A percentile compares a stretch with the other conserved stretches of the same genome.
These are phyloP conservation scores for Platyscapa corneri DNA, from an alignment of 1,140 invertebrate species.

Conservation along the genomic window DNA sequence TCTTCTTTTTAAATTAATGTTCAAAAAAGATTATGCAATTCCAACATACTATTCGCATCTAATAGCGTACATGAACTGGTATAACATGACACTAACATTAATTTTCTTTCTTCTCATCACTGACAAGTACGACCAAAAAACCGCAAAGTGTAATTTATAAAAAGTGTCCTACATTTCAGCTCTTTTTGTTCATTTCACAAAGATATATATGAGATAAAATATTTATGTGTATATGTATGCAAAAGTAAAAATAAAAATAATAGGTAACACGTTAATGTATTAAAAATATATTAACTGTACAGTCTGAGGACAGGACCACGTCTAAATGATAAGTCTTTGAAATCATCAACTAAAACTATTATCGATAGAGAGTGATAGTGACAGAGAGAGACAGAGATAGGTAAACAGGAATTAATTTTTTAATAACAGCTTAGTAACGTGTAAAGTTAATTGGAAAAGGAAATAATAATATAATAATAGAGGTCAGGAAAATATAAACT, in stretches of 20 bases:
- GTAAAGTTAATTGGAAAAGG: no score
- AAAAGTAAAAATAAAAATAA: neutral
- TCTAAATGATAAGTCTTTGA: no score
- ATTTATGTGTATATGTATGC: neutral
- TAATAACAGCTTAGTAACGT: no score
- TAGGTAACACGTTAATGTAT: neutral
- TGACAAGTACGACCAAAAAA: slow-evolving; percentile 11
- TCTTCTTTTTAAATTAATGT: slow-evolving; percentile 1
- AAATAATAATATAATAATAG: no score
- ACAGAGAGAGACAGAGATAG: no score
- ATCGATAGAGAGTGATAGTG: no score
- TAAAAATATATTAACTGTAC: slow-evolving; percentile 8
- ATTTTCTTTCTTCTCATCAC: neutral
- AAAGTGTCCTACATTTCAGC: slow-evolving; percentile 32
- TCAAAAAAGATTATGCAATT: slow-evolving; percentile 41
- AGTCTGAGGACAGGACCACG: neutral
- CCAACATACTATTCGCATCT: slow-evolving; percentile 6
- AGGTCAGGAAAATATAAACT: no score
- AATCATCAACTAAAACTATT: no score
- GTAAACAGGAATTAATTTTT: no score
- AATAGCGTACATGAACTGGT: neutral
- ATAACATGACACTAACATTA: neutral
- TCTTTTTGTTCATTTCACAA: neutral
- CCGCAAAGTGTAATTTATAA: slow-evolving; percentile 43
- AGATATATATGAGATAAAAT: neutral